Conservation (phyloP, 1,140 invertebrate species). For the Sycophila sp. region DNA sequence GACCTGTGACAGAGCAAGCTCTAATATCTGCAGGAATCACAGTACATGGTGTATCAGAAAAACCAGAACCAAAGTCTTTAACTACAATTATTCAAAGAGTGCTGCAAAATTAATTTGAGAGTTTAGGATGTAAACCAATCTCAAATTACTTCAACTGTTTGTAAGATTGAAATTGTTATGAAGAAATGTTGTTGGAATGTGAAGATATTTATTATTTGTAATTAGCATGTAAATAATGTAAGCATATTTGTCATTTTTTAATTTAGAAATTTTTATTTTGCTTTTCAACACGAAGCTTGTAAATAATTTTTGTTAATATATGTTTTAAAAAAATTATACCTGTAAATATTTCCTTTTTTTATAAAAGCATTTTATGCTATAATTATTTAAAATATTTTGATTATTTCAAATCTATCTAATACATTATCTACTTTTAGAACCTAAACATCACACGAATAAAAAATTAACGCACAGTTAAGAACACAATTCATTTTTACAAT, state of each 20-base stretch:
- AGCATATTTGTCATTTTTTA: slow-evolving; percentile 2
- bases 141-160: too few relatives aligned
- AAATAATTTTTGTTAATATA: slow-evolving; percentile 35
- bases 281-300: slow-evolving; percentile 17
- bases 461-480: not conserved
- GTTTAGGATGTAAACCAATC: too few relatives aligned
- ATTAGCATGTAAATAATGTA: slow-evolving; percentile 17
- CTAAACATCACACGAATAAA: slow-evolving; percentile 5
- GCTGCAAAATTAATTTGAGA: too few relatives aligned
- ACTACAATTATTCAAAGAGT: slow-evolving; percentile 48
- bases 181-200: not conserved
- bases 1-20: slow-evolving; percentile 57
- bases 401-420: slow-evolving; percentile 38
- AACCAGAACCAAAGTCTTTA: slow-evolving; percentile 58
- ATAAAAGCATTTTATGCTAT: slow-evolving; percentile 8
- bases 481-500: not conserved
- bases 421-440: slow-evolving; percentile 30
- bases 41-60: slow-evolving; percentile 50
- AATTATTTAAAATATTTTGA: slow-evolving; percentile 24
- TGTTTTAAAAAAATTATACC: slow-evolving; percentile 24
- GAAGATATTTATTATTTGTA: not conserved
- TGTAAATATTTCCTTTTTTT: slow-evolving; percentile 17
- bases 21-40: slow-evolving; percentile 45
- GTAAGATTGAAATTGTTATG: slow-evolving; percentile 11
- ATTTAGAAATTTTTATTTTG: not conserved